Conservation (phyloP, 2,888 invertebrate species). For the Brenthis hecate region DNA sequence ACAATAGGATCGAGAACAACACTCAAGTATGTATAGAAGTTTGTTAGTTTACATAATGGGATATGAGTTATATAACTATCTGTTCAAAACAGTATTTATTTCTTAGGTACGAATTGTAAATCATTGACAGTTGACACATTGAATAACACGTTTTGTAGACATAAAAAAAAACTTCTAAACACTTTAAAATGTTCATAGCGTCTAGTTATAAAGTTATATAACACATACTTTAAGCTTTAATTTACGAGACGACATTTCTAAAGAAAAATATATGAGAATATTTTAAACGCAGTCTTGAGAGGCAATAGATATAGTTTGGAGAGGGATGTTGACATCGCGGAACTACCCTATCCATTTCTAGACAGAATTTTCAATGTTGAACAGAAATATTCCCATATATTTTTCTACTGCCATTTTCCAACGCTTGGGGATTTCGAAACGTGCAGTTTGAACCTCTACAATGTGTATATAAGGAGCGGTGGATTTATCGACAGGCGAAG, state of each 20-base stretch:
- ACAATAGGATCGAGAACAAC: constrained; percentile 17
- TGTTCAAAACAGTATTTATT: not conserved
- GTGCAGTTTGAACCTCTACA: constrained; percentile 6
- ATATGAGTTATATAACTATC: constrained; percentile 11
- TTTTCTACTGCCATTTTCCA: constrained; percentile 20
- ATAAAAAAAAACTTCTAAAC: constrained; percentile 6
- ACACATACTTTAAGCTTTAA: constrained; percentile 7
- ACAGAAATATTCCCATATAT: constrained; percentile 21
- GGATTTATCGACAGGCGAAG: constrained; percentile 2
- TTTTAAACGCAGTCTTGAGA: constrained; percentile 14
- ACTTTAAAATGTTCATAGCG: not conserved
- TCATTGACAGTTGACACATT: not conserved
- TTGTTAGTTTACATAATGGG: not conserved
- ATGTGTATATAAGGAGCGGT: not conserved
- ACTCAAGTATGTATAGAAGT: constrained; percentile 9
- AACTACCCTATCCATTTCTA: constrained; percentile 21
- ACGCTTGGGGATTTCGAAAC: constrained; percentile 16
- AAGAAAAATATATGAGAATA: constrained; percentile 20
- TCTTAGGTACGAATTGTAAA: not conserved
- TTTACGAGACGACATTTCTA: constrained; percentile 20
- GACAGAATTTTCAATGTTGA: constrained; percentile 21
- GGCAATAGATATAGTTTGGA: constrained; percentile 24
- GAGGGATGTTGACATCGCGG: constrained; percentile 18
- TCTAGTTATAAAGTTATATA: constrained; percentile 11
- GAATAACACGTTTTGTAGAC: not conserved